Evolutionary conservation across 2,888 invertebrate genomes (phyloP), one percentile per base, ranked within the genome.

Genomic region (Epinotia bilunana): DNA sequence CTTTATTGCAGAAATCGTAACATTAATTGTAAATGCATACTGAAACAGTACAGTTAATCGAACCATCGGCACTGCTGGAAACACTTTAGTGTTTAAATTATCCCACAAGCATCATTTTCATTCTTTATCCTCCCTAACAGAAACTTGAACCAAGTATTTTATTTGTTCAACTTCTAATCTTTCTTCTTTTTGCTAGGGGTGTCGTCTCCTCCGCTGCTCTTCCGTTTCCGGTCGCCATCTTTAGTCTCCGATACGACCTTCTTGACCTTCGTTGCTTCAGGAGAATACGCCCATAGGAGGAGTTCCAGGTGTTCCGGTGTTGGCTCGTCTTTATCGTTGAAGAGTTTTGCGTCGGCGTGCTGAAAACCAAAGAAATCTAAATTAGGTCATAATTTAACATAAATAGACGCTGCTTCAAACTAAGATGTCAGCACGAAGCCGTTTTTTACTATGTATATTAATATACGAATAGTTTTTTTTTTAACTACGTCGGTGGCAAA

Each of bases 231-330:
- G 72, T 84, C 84, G 3, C 75, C 77, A 18, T 76, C 87, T 63
- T 84, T 88, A 0, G 87, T 88, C 77, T 90, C 92, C 13, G 87
- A 82, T 62, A 93, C 83, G 6, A 86, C 76, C 76, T 92, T 96
- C 84, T 97, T 97, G 2, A 96, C 92, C 82, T 95, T 95, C 43
- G 95, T 94, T 0, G 95, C 95, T 77, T 97, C 97, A 0, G 97
- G 96, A 64, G 96, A 97, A 83, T 96, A 97, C 0, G 96, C 97
- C 97, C 97, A 97, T 73, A 97, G 91, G 62, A 97, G 95, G 83
- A 97, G 89, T 80, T 96, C 92, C 76, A 96, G 82, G 81, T 97
- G 97, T 73, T 96, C 95, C 58, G 94, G 91, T 0, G 96, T 96
- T 0, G 97, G 97, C 63, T 96, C 94, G 49, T 96, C 96, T 76